Evolutionary conservation across 1,140 invertebrate species (phyloP).

Genomic region (Macrostomum lignano): DNA sequence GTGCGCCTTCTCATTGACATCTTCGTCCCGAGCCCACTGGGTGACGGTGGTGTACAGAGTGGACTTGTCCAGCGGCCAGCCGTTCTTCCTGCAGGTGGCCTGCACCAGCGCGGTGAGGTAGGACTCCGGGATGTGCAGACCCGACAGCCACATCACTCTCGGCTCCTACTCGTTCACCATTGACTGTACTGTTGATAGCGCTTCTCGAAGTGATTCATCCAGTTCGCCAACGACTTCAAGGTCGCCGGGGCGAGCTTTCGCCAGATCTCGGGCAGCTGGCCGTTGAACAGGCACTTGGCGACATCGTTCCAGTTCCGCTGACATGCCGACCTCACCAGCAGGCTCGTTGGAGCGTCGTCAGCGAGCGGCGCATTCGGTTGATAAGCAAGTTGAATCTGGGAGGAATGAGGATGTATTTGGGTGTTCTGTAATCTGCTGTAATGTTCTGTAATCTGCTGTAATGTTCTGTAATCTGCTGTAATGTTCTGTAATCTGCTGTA

Average conservation of each 20-base stretch:
- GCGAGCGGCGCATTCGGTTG: slow-evolving; percentile 38
- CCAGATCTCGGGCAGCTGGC: slow-evolving; percentile 50
- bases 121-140: slow-evolving; percentile 57
- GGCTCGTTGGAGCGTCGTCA: slow-evolving; percentile 47
- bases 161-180: slow-evolving; percentile 52
- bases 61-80: slow-evolving; percentile 56
- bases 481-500: no score
- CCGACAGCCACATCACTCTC: slow-evolving; percentile 57
- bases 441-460: no score
- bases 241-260: slow-evolving; percentile 48
- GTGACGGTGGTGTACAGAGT: slow-evolving; percentile 51
- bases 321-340: slow-evolving; percentile 63
- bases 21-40: slow-evolving; percentile 34
- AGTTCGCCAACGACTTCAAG: slow-evolving; percentile 47
- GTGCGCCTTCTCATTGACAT: no score
- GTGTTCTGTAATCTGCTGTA: no score
- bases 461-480: no score
- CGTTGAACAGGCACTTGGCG: slow-evolving; percentile 47
- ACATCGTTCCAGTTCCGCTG: slow-evolving; percentile 49
- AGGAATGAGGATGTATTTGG: no score
- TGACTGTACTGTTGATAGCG: slow-evolving; percentile 39
- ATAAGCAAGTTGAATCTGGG: slow-evolving; percentile 51
- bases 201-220: slow-evolving; percentile 53
- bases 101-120: slow-evolving; percentile 56
- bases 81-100: slow-evolving; percentile 49